phyloP scores from a whole-genome alignment of 2,888 invertebrate species.

The Cheilosia pagana region DNA sequence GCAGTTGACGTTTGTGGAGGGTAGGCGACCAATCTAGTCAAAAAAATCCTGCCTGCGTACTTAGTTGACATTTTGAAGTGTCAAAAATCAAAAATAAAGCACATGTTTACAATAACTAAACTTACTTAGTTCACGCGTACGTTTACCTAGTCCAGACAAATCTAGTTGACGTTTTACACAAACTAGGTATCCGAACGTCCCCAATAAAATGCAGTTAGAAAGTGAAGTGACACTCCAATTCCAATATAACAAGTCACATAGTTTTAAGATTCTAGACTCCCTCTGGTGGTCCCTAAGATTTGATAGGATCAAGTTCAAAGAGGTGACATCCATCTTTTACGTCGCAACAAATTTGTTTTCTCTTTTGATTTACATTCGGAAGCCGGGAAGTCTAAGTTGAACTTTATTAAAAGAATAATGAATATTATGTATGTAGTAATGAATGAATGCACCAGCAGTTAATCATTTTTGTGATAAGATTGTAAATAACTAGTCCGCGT shows the following conservation, averaged over 20 bases:
- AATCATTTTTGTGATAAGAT: constrained; percentile 34
- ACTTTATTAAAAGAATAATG: constrained; percentile 18
- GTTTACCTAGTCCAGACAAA: no score
- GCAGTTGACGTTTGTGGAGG: no score
- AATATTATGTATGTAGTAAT: not conserved
- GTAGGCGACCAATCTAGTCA: no score
- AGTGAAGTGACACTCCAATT: no score
- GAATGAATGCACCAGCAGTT: constrained; percentile 14
- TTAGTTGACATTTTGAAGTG: no score
- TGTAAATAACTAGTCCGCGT: constrained; percentile 1
- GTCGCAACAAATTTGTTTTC: constrained; percentile 43
- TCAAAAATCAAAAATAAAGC: no score
- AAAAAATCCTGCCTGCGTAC: no score
- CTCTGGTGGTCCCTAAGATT: constrained; percentile 8
- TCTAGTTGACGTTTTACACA: no score
- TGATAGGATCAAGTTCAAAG: constrained; percentile 15
- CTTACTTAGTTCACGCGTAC: no score
- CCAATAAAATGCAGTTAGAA: no score
- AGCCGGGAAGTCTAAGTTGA: constrained; percentile 13
- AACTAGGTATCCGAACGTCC: no score
- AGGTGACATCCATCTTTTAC: constrained; percentile 18
- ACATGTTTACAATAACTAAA: no score
- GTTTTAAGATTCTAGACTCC: not conserved
- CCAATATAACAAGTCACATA: not conserved
- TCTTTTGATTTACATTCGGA: constrained; percentile 6